Conservation (phyloP, 2,113 vertebrate genomes). For the Pelecanus crispus region DNA sequence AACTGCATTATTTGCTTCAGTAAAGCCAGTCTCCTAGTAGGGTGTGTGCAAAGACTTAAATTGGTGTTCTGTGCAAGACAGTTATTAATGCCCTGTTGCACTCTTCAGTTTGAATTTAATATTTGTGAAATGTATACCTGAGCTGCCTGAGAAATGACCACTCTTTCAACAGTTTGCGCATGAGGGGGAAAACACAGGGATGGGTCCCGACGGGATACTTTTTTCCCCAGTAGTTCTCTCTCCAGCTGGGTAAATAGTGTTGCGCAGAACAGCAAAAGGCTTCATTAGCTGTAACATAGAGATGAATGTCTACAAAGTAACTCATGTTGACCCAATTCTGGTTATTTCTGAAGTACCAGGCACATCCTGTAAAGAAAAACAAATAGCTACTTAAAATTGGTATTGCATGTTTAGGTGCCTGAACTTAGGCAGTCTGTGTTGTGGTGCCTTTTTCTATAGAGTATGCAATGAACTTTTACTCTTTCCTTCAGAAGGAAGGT, state of each 20-base stretch:
- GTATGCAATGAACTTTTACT: neutral
- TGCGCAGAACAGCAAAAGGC: neutral
- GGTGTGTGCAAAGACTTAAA: neutral
- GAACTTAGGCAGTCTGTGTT: neutral
- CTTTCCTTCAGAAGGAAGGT: neutral
- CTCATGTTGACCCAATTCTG: neutral
- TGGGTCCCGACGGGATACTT: accelerated
- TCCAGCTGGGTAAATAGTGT: neutral
- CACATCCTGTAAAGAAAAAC: neutral
- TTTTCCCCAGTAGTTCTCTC: neutral
- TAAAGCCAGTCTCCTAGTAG: neutral
- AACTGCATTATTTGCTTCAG: neutral
- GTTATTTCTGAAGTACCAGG: neutral
- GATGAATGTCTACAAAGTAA: neutral
- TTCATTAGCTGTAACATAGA: neutral
- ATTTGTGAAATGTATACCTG: neutral
- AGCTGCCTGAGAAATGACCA: neutral
- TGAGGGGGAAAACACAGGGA: accelerated
- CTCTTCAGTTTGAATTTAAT: neutral
- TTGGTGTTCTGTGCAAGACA: neutral
- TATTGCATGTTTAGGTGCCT: neutral
- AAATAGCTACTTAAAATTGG: neutral
- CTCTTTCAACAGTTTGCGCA: neutral
- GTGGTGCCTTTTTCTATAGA: neutral
- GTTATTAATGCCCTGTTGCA: neutral